Conservation (phyloP, 2,888 invertebrate species). For the Drosophila bunnanda region DNA sequence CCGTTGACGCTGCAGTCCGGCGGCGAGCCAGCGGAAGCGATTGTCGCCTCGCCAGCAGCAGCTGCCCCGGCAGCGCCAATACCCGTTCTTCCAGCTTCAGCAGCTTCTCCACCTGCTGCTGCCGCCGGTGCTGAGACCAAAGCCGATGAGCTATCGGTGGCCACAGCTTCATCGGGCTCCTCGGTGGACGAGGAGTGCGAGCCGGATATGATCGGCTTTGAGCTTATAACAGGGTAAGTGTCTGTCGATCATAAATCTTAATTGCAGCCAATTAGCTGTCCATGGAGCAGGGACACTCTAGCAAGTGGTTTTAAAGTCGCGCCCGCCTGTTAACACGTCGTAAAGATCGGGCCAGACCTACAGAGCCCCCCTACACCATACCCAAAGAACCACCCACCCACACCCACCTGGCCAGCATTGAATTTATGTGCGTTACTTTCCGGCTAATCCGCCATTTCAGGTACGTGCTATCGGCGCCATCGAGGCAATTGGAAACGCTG, state of each 20-base stretch:
- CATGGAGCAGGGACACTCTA: constrained; percentile 46
- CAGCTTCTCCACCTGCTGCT: constrained; percentile 42
- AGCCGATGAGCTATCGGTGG: constrained; percentile 66
- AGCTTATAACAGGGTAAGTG: constrained; percentile 92
- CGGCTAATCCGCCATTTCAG: constrained; percentile 81
- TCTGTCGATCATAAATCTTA: constrained; percentile 47
- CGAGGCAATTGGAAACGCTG: constrained; percentile 94
- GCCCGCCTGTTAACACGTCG: constrained; percentile 66
- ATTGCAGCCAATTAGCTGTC: constrained; percentile 60
- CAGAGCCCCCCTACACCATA: constrained; percentile 32
- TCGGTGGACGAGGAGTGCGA: constrained; percentile 90
- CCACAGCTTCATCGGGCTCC: constrained; percentile 59
- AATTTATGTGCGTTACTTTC: constrained; percentile 72
- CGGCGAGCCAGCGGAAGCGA: constrained; percentile 77
- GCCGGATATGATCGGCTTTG: constrained; percentile 95
- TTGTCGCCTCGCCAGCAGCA: constrained; percentile 43
- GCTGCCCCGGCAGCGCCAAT: constrained; percentile 37
- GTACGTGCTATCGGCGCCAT: constrained; percentile 95
- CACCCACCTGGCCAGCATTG: constrained; percentile 40
- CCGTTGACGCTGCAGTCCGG: constrained; percentile 75
- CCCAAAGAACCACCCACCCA: constrained; percentile 39
- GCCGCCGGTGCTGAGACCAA: constrained; percentile 65
- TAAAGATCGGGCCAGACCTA: constrained; percentile 43
- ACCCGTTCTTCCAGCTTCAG: constrained; percentile 36
- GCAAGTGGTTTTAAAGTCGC: constrained; percentile 37